Conservation (phyloP, 2,888 invertebrate species). For the Aphelenchoides bicaudatus region DNA sequence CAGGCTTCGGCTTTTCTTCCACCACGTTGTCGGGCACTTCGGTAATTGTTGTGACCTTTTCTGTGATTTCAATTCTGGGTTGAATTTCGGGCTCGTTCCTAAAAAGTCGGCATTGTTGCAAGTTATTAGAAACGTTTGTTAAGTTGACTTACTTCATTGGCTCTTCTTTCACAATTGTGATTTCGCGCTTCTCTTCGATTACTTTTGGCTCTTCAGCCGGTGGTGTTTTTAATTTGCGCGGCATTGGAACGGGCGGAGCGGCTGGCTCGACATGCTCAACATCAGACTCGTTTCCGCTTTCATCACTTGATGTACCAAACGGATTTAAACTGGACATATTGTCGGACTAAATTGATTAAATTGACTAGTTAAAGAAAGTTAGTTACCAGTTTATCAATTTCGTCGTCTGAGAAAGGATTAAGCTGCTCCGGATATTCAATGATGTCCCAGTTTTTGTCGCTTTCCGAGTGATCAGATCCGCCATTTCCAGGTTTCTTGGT, state of each 20-base stretch:
- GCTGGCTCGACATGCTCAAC: conserved; percentile 2
- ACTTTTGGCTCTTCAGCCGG: not conserved
- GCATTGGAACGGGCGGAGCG: conserved; percentile 5
- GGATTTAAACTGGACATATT: conserved; percentile 16
- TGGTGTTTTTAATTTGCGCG: conserved; percentile 10
- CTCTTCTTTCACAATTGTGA: conserved; percentile 11
- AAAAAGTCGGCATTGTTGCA: no score
- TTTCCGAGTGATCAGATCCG: conserved; percentile 12
- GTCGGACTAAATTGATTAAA: conserved; percentile 12
- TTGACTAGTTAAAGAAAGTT: not conserved
- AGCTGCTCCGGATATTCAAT: conserved; percentile 12
- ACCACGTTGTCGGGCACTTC: not conserved
- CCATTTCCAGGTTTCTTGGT: conserved; percentile 3
- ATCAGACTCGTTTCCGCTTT: conserved; percentile 11
- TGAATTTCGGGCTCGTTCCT: no score
- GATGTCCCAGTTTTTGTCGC: conserved; percentile 15
- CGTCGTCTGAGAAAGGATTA: conserved; percentile 17
- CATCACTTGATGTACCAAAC: conserved; percentile 11
- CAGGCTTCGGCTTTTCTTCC: not conserved
- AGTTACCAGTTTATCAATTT: conserved; percentile 10
- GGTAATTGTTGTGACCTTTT: no score
- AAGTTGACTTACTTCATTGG: not conserved
- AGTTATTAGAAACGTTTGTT: no score
- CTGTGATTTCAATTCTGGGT: no score
- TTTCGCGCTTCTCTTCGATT: not conserved